A percentile compares a stretch with the other conserved stretches of the same genome.
These are phyloP conservation scores for Liasis olivaceus DNA, from an alignment of 2,797 vertebrate genomes.

Conservation along the genomic window DNA sequence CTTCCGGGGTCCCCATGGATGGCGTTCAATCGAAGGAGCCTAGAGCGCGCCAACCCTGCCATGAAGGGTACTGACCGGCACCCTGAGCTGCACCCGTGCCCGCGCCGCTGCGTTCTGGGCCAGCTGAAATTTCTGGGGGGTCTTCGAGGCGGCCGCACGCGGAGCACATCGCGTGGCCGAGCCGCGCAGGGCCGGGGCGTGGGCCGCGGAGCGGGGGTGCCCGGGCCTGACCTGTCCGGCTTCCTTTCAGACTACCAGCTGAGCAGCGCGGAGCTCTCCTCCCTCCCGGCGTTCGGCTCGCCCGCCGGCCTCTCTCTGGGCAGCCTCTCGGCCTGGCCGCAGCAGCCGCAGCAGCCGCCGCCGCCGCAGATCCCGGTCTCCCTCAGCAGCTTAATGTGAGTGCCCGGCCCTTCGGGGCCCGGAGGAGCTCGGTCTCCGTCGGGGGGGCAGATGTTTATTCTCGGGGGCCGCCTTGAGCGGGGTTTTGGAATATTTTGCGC, in stretches of 20 bases:
- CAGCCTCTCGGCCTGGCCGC: constrained; percentile 94
- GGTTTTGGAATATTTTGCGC: neutral
- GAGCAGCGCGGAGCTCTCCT: constrained; percentile 93
- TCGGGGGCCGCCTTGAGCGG: neutral
- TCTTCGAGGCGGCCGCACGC: neutral
- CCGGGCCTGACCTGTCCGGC: neutral
- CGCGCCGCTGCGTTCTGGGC: neutral
- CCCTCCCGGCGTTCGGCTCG: constrained; percentile 91
- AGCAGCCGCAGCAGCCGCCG: constrained; percentile 77
- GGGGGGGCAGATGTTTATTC: neutral
- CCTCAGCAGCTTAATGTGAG: constrained; percentile 94
- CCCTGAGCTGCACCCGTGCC: neutral
- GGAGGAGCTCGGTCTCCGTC: too few relatives aligned
- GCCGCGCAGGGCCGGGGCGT: neutral
- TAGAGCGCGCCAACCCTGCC: neutral
- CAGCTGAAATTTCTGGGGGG: neutral
- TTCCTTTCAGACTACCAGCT: constrained; percentile 89
- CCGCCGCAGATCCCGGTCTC: constrained; percentile 81
- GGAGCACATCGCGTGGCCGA: neutral
- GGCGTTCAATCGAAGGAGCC: neutral
- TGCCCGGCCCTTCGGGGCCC: constrained; percentile 10
- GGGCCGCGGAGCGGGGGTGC: neutral
- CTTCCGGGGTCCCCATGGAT: neutral
- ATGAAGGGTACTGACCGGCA: neutral
- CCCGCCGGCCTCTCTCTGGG: constrained; percentile 87